Evolutionary conservation across 2,888 invertebrate species (phyloP).

Genomic region (Encarsia formosa): DNA sequence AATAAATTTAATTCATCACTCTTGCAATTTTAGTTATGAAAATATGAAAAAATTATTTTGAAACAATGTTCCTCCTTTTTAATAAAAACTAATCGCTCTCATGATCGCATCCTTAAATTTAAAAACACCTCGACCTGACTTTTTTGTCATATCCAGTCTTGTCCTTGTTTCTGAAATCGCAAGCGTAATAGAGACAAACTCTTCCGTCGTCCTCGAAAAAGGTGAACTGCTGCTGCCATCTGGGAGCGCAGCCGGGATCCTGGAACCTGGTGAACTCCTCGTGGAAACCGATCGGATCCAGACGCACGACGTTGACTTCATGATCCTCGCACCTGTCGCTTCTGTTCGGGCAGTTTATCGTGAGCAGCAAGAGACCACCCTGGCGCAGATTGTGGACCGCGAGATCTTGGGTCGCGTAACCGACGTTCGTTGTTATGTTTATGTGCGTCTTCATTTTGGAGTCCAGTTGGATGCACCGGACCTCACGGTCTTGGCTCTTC

Average conservation of each 20-base stretch:
- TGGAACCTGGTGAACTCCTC: constrained; percentile 4
- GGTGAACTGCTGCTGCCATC: background rate
- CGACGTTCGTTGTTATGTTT: background rate
- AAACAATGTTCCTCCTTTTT: too few relatives aligned
- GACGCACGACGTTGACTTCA: background rate
- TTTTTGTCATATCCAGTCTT: background rate
- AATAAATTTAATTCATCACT: too few relatives aligned
- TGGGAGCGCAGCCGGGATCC: constrained; percentile 6
- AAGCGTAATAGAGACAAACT: constrained; percentile 12
- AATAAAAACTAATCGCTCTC: background rate
- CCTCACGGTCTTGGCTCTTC: background rate
- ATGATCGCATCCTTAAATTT: background rate
- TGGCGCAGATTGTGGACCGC: constrained; percentile 2
- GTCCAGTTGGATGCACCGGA: constrained; percentile 7
- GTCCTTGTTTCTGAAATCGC: background rate
- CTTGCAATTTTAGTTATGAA: too few relatives aligned
- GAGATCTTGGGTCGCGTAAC: background rate
- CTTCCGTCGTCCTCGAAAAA: constrained; percentile 9
- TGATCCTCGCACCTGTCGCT: background rate
- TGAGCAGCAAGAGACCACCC: constrained; percentile 2
- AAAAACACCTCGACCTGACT: constrained; percentile 8
- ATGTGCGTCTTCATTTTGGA: background rate
- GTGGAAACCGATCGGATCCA: background rate
- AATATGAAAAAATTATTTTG: too few relatives aligned
- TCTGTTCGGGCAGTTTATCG: background rate